Percentiles rank a stretch among this genome's conserved stretches.
Conservation (phyloP, 2,888 invertebrate genomes). For the Parascotia fuliginaria region DNA sequence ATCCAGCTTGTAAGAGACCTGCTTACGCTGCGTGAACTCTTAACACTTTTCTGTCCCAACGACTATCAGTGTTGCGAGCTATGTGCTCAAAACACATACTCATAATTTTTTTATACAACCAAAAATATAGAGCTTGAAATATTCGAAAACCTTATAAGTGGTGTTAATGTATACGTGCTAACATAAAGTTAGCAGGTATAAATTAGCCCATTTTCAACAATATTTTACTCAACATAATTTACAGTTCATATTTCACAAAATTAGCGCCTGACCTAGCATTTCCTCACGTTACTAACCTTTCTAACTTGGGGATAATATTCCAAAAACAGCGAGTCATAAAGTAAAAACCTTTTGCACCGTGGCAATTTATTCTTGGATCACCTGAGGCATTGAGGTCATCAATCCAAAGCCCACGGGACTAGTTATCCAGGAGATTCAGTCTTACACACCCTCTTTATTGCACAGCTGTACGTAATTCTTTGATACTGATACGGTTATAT, state of each 20-base stretch:
- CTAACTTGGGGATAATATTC: constrained; percentile 33
- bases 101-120: no score
- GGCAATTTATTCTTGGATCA: constrained; percentile 62
- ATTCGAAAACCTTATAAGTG: no score
- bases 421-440: constrained; percentile 66
- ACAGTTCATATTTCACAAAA: background rate
- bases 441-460: constrained; percentile 64
- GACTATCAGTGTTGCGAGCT: no score
- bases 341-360: constrained; percentile 46
- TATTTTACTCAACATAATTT: no score
- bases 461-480: constrained; percentile 52
- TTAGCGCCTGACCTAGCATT: constrained; percentile 1
- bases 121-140: no score
- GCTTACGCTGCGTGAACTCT: no score
- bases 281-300: constrained; percentile 4
- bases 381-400: constrained; percentile 74
- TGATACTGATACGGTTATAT: constrained; percentile 30
- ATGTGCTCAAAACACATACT: no score
- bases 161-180: no score
- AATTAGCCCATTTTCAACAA: no score
- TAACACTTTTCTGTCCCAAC: no score
- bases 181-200: no score
- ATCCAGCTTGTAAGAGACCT: no score
- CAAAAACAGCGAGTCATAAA: constrained; percentile 48
- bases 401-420: constrained; percentile 70